Evolutionary conservation across 2,113 vertebrate genomes (phyloP).

Genomic region (Hippoglossus stenolepis): DNA sequence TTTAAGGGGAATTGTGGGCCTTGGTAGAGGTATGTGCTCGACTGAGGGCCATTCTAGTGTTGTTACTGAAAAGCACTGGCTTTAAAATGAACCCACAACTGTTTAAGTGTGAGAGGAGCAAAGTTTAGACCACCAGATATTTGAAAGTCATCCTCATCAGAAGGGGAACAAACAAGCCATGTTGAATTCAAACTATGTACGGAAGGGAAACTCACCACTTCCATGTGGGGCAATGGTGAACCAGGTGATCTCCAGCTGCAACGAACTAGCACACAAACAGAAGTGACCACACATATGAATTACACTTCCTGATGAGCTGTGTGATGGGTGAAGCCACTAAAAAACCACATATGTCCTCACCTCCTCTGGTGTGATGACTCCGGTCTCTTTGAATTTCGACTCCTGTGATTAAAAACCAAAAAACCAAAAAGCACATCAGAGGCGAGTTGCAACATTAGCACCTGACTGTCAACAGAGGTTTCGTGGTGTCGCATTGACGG

Average conservation of each 20-base stretch:
- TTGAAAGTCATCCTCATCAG: neutral
- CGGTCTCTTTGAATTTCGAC: slow-evolving; percentile 99
- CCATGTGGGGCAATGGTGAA: slow-evolving; percentile 99
- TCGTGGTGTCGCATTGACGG: neutral
- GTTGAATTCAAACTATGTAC: neutral
- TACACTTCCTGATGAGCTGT: neutral
- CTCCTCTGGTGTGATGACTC: slow-evolving; percentile 98
- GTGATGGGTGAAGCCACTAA: neutral
- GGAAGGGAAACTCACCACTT: slow-evolving; percentile 88
- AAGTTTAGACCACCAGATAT: neutral
- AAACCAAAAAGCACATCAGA: neutral
- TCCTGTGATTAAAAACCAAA: slow-evolving; percentile 84
- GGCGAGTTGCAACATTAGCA: neutral
- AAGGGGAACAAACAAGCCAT: no score
- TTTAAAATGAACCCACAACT: no score
- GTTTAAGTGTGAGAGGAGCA: no score
- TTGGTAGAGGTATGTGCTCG: no score
- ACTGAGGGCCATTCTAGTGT: no score
- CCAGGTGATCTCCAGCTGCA: slow-evolving; percentile 96
- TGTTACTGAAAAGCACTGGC: no score
- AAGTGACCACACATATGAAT: neutral
- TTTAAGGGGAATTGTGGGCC: no score
- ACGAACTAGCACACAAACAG: slow-evolving; percentile 84
- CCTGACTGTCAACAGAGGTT: neutral
- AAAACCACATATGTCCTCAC: slow-evolving; percentile 73